A percentile compares a stretch with the other conserved stretches of the same genome.
Conservation (phyloP, 1,140 invertebrate species). For the Leptinotarsa texana region DNA sequence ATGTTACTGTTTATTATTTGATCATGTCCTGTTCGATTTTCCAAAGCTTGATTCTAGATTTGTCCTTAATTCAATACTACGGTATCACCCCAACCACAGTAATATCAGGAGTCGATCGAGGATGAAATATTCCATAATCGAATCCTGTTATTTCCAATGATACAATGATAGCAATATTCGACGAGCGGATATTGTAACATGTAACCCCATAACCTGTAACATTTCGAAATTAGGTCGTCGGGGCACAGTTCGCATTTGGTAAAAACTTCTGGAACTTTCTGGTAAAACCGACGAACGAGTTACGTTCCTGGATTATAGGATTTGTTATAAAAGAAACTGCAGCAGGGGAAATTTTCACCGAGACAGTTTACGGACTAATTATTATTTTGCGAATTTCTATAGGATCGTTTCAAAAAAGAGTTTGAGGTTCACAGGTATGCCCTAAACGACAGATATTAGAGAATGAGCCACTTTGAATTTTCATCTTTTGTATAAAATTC, state of each 20-base stretch:
- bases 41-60: too few species aligned
- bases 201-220: background rate
- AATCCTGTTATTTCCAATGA: background rate
- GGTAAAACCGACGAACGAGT: background rate
- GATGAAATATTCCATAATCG: background rate
- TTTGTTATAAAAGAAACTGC: background rate
- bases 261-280: background rate
- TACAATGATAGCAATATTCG: background rate
- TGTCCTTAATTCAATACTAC: too few species aligned
- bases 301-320: background rate
- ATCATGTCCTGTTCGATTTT: too few species aligned
- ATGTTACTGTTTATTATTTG: too few species aligned
- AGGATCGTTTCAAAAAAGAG: background rate
- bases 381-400: background rate
- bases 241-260: background rate
- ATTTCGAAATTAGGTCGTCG: background rate
- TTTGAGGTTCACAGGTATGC: background rate
- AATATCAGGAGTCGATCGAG: too few species aligned
- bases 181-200: background rate
- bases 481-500: background rate
- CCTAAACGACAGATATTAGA: background rate
- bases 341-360: background rate
- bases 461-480: background rate
- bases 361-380: background rate
- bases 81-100: too few species aligned